Conservation (phyloP, 2,113 vertebrate genomes). For the Brienomyrus brachyistius region DNA sequence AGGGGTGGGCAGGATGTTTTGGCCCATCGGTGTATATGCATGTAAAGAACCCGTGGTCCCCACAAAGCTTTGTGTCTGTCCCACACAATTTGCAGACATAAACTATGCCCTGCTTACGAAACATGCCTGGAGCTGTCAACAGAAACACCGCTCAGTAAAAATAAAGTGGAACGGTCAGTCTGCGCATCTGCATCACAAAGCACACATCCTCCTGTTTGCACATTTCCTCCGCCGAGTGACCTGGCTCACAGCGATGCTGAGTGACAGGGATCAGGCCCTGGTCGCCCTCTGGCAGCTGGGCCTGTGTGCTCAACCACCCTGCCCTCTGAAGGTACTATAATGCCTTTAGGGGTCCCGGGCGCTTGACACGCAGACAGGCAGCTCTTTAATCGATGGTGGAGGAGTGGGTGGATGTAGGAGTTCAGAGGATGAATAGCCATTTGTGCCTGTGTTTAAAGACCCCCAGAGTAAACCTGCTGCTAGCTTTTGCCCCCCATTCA, state of each 20-base stretch:
- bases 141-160: neutral
- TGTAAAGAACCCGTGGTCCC: neutral
- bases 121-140: neutral
- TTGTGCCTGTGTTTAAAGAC: constrained; percentile 30
- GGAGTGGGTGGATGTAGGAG: constrained; percentile 23
- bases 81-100: neutral
- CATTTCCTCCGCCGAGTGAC: neutral
- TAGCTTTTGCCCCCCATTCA: neutral
- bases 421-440: constrained; percentile 24
- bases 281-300: neutral
- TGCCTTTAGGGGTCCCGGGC: neutral
- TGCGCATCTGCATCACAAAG: neutral
- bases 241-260: constrained; percentile 24
- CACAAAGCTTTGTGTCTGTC: neutral
- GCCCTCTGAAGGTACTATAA: neutral
- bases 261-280: constrained; percentile 34
- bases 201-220: neutral
- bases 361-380: neutral
- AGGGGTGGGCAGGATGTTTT: neutral
- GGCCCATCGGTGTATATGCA: neutral
- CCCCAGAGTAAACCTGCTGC: constrained; percentile 28
- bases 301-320: constrained; percentile 8
- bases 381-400: neutral
- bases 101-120: neutral
- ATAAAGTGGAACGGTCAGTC: neutral